Evolutionary conservation across 2,888 invertebrate species (phyloP).

Genomic region (Lasioglossum morio): DNA sequence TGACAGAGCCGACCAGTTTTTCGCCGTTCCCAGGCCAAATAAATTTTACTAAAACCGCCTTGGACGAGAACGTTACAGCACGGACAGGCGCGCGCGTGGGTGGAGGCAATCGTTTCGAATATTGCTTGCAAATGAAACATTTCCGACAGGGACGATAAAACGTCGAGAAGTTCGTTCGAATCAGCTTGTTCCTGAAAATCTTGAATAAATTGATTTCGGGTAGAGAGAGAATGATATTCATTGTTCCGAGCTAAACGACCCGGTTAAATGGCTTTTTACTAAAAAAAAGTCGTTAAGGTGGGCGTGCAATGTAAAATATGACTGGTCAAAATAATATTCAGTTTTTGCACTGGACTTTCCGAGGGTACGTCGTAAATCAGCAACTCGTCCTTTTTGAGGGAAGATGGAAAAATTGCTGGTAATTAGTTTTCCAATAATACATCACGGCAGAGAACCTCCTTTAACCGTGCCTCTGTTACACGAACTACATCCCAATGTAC

Average conservation of each 20-base stretch:
- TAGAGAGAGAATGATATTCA: background rate
- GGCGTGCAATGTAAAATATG: background rate
- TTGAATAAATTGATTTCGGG: background rate
- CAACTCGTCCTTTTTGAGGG: no score
- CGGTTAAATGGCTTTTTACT: background rate
- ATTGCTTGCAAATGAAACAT: background rate
- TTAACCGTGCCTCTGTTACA: no score
- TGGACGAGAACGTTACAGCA: background rate
- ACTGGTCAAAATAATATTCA: background rate
- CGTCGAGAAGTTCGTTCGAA: background rate
- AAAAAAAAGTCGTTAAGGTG: background rate
- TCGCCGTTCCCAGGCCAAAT: background rate
- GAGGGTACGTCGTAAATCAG: no score
- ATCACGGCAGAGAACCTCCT: no score
- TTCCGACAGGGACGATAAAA: background rate
- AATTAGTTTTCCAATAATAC: no score
- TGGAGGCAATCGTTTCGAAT: background rate
- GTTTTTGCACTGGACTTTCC: no score
- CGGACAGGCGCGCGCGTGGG: background rate
- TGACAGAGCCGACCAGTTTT: background rate
- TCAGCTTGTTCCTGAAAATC: background rate
- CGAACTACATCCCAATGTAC: no score
- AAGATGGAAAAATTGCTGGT: no score
- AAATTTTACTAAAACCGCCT: background rate
- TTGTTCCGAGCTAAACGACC: background rate